Percentiles rank a stretch among this genome's conserved stretches.
Evolutionary conservation across 2,797 vertebrate genomes (phyloP).

Genomic region (Sebastes minor): DNA sequence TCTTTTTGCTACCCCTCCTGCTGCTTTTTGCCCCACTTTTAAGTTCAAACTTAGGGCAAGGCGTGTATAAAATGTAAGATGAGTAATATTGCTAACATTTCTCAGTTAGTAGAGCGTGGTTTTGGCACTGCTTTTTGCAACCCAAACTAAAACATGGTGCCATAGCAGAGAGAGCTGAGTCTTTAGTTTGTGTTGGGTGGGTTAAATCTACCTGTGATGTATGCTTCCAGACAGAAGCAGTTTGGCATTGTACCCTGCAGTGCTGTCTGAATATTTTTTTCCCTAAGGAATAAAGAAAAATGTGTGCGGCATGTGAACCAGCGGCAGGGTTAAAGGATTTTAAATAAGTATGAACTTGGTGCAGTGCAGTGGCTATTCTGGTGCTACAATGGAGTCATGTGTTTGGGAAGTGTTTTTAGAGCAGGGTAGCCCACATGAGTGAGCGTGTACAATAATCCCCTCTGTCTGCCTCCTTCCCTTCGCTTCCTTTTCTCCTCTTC

Average conservation of each 20-base stretch:
- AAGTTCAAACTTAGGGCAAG: conserved; percentile 12
- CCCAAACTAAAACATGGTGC: not conserved
- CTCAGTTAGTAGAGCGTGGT: not conserved
- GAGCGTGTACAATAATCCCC: conserved; percentile 78
- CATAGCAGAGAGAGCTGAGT: not conserved
- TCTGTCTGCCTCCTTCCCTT: conserved; percentile 73
- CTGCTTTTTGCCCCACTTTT: conserved; percentile 12
- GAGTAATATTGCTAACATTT: not conserved
- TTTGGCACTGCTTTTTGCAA: not conserved
- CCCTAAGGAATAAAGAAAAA: conserved; percentile 9
- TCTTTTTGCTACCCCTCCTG: not conserved
- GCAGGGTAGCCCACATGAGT: conserved; percentile 71
- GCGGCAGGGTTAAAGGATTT: conserved; percentile 19
- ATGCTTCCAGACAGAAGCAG: not conserved
- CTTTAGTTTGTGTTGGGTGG: not conserved
- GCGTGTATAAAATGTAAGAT: not conserved
- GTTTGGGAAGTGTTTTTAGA: conserved; percentile 75
- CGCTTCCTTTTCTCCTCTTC: conserved; percentile 72
- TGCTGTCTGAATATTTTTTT: conserved; percentile 7
- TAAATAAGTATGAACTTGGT: conserved; percentile 51
- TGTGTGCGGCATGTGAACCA: conserved; percentile 6
- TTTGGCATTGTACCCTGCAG: not conserved
- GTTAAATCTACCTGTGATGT: not conserved
- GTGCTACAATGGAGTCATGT: conserved; percentile 77
- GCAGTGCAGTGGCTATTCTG: conserved; percentile 60